phyloP scores from a whole-genome alignment of 37 sponge, comb jelly and placozoan species.

The Beroe forskalii region DNA sequence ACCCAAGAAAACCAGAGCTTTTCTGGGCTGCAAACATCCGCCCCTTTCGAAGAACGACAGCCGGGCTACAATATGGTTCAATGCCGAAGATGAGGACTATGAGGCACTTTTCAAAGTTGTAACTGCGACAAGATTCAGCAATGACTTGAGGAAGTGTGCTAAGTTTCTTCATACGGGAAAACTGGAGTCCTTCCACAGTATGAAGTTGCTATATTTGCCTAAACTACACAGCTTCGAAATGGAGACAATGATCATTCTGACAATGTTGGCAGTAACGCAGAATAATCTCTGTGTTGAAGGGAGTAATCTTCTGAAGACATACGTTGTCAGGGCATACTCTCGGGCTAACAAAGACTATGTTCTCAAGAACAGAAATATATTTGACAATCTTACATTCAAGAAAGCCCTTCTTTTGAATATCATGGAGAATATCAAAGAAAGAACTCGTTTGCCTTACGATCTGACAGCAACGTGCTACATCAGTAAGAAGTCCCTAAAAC shows the following conservation, averaged over 20 bases:
- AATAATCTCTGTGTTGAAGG: not conserved
- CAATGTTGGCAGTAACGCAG: slow-evolving; percentile 1
- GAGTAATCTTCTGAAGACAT: not conserved
- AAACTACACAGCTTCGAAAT: not conserved
- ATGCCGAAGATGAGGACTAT: not conserved
- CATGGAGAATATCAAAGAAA: not conserved
- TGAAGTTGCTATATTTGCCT: not conserved
- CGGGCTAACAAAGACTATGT: slow-evolving; percentile 6
- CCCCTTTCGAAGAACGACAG: not conserved
- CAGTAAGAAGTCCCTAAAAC: not conserved
- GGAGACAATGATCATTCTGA: not conserved
- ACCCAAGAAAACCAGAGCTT: not conserved
- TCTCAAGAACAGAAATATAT: not conserved
- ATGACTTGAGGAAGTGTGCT: not conserved
- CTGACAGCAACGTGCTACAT: not conserved
- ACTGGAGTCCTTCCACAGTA: slow-evolving; percentile 19
- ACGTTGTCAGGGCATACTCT: not conserved
- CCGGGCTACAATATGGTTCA: not conserved
- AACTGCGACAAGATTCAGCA: not conserved
- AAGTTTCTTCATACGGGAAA: slow-evolving; percentile 24
- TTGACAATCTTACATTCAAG: not conserved
- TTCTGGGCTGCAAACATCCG: not conserved
- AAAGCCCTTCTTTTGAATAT: not conserved
- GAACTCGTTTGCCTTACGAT: not conserved
- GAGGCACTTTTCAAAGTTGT: slow-evolving; percentile 7